Evolutionary conservation across 2,113 vertebrate genomes (phyloP).

Genomic region (Eclectus roratus): DNA sequence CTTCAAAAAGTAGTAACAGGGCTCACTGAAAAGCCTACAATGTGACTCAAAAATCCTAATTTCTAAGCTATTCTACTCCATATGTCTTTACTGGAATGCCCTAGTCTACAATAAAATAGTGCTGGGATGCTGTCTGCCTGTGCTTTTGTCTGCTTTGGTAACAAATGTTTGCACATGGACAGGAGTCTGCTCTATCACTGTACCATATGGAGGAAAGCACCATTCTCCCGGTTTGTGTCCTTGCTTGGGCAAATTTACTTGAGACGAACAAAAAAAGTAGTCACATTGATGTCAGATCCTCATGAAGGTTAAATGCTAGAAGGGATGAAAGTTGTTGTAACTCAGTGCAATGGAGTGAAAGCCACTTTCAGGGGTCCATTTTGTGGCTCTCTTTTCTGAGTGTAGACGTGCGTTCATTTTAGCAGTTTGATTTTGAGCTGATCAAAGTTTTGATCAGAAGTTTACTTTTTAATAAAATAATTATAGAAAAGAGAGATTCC

Average conservation of each 20-base stretch:
- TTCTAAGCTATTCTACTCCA: neutral
- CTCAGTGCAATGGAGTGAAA: neutral
- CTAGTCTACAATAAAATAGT: neutral
- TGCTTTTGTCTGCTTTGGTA: neutral
- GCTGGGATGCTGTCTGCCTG: neutral
- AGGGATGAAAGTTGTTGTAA: neutral
- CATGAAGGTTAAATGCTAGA: neutral
- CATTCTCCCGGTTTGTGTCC: neutral
- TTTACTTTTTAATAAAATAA: neutral
- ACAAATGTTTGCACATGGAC: neutral
- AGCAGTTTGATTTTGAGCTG: neutral
- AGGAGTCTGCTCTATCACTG: neutral
- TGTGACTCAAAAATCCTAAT: neutral
- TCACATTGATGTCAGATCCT: neutral
- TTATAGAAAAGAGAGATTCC: neutral
- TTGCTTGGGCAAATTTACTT: neutral
- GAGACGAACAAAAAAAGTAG: neutral
- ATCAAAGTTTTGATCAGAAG: neutral
- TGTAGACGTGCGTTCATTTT: neutral
- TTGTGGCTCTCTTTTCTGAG: too few species aligned
- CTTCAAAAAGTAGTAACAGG: neutral
- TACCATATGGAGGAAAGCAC: neutral
- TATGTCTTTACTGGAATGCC: neutral
- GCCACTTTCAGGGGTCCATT: neutral
- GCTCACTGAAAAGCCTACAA: neutral